Evolutionary conservation across 2,888 invertebrate genomes (phyloP).

Genomic region (Drosophila antonietae): DNA sequence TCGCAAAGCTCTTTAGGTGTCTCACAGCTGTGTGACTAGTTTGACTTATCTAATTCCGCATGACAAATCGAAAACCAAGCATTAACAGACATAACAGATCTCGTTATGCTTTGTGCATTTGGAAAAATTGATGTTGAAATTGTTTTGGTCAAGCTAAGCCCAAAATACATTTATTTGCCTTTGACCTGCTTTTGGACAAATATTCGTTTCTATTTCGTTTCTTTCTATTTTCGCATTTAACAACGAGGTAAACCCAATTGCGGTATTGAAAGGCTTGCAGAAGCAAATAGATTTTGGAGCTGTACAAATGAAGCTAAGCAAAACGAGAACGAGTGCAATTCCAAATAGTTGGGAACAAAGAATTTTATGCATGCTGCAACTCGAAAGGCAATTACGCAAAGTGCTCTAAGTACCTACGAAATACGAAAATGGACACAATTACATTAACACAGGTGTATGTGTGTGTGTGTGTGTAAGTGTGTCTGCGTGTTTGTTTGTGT

Average conservation of each 20-base stretch:
- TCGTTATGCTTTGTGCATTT: background rate
- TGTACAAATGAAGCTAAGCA: constrained; percentile 19
- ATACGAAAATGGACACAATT: constrained; percentile 63
- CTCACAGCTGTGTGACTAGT: background rate
- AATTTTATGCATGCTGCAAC: constrained; percentile 65
- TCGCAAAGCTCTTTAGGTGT: background rate
- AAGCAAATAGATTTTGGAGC: constrained; percentile 20
- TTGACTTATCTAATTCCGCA: background rate
- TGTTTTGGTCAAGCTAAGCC: background rate
- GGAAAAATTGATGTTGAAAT: background rate
- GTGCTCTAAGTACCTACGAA: constrained; percentile 61
- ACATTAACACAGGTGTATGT: constrained; percentile 51
- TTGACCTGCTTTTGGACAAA: background rate
- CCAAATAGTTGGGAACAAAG: constrained; percentile 45
- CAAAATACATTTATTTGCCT: constrained; percentile 2
- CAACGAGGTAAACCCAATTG: constrained; percentile 1
- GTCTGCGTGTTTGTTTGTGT: constrained; percentile 7
- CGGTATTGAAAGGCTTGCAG: background rate
- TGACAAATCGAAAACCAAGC: background rate
- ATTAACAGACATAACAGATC: background rate
- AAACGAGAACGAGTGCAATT: background rate
- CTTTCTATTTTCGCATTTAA: background rate
- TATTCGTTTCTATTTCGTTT: background rate
- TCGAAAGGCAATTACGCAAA: constrained; percentile 68
- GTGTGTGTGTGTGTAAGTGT: constrained; percentile 10